Base-by-base conservation (phyloP, 2,888 invertebrate species). In the Lasius platythorax region DNA sequence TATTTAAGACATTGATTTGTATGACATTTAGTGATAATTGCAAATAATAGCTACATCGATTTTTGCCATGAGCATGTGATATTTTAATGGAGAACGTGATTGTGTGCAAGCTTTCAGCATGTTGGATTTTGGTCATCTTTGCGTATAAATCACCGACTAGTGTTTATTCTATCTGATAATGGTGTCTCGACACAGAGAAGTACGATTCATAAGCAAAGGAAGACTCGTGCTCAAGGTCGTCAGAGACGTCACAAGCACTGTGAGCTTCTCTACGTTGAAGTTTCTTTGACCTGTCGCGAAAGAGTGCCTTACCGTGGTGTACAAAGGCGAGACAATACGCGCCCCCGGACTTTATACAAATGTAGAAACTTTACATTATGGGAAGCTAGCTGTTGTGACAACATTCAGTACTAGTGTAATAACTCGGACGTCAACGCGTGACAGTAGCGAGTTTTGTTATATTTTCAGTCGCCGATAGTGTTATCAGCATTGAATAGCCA, bases 281-380 rank as follows among this genome's bases (percentile, higher is more conserved):
- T 78, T 83, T 78, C 83, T 85, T 85, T 83, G 83, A 85, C 67
- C 85, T 72, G 84, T 72, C 78, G 72, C 58, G 30, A 73, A 84
- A 81, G 64, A 82, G 76, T 82, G 64, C 73, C 79, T 81, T 81
- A 81, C 72, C 46, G 9, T 23, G 61, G 2, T 37, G 61, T 28
- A 63, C 46, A 61, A 79, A 72, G 72, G 23, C 46, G 18, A 18
- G 33, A 61, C 79, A 73, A 81, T 81, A 63, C 72, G 72, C 61
- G 68, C 28, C 79, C 73, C 33, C 40, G 73, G 72, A 81, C 73
- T 72, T 81, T 79, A 63, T 72, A 72, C 61, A 61, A 79, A 72
- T 18, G 72, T 37, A n/a, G 61, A 79, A 79, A 79, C 79, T 79
- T 81, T 61, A 46, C 61, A 73, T 78, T 68, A 78, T 61, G 37